A percentile compares a stretch with the other conserved stretches of the same genome.
Evolutionary conservation across 1,140 invertebrate genomes (phyloP).

Genomic region (Uloborus diversus): DNA sequence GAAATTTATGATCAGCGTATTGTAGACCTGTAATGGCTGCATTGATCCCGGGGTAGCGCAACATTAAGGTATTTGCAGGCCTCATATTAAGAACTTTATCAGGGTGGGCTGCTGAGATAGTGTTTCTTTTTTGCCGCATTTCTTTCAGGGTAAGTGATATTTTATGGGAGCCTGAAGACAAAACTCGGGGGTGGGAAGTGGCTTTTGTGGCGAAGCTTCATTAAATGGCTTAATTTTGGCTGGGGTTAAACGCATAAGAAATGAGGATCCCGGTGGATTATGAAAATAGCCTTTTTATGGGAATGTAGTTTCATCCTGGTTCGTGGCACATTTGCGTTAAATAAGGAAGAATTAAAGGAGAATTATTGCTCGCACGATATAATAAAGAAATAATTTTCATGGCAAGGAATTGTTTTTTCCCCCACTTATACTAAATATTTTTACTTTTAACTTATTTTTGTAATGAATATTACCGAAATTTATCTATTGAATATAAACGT

Average conservation of each 20-base stretch:
- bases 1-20: conserved; percentile 9
- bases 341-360: no score
- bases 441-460: no score
- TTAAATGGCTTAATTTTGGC: not conserved
- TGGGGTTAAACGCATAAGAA: not conserved
- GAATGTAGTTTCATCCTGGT: no score
- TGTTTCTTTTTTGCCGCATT: not conserved
- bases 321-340: no score
- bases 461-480: no score
- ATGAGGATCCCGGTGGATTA: not conserved
- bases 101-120: not conserved
- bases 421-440: no score
- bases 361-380: no score
- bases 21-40: conserved; percentile 1
- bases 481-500: no score
- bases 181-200: no score
- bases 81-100: not conserved
- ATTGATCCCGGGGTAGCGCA: not conserved
- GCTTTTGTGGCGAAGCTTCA: not conserved
- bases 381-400: no score
- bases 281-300: not conserved
- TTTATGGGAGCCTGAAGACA: not conserved
- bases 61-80: conserved; percentile 6
- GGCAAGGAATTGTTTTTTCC: no score
- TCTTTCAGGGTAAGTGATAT: not conserved